These are phyloP conservation scores for Hydrotaea diabolus DNA, from an alignment of 2,888 invertebrate species.

Conservation along the genomic window DNA sequence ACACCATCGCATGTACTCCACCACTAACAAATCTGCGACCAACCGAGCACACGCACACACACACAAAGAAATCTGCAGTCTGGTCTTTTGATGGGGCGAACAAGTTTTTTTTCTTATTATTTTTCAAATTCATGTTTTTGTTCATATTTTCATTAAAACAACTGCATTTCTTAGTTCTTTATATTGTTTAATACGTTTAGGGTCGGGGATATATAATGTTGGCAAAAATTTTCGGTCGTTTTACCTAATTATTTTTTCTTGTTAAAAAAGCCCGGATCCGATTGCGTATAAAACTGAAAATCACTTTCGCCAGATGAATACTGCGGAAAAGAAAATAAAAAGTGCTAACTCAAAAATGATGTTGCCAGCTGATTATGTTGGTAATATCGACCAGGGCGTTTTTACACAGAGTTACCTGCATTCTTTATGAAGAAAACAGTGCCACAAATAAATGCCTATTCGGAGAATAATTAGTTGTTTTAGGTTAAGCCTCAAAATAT, in stretches of 20 bases:
- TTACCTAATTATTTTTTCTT: constrained; percentile 19
- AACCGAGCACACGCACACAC: constrained; percentile 40
- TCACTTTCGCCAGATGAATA: constrained; percentile 66
- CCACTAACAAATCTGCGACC: constrained; percentile 37
- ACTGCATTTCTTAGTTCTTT: neutral
- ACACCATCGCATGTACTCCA: constrained; percentile 51
- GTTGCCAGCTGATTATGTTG: constrained; percentile 28
- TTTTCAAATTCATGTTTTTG: neutral
- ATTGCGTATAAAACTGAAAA: constrained; percentile 71
- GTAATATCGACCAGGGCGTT: constrained; percentile 2
- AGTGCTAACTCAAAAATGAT: constrained; percentile 31
- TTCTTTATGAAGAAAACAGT: neutral
- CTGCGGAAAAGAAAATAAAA: constrained; percentile 54
- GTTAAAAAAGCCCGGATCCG: constrained; percentile 50
- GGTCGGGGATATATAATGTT: neutral
- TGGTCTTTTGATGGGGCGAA: constrained; percentile 57
- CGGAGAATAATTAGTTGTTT: too few species aligned
- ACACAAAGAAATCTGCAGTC: constrained; percentile 60
- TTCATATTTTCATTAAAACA: neutral
- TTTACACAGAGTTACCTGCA: constrained; percentile 40
- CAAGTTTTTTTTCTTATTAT: constrained; percentile 51
- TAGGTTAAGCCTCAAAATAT: too few species aligned
- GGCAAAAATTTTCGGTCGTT: neutral
- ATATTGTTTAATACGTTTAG: neutral
- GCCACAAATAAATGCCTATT: too few species aligned